Evolutionary conservation across 2,888 invertebrate species (phyloP), one percentile per base, ranked within the genome.

Genomic region (Lasioglossum figueresi): DNA sequence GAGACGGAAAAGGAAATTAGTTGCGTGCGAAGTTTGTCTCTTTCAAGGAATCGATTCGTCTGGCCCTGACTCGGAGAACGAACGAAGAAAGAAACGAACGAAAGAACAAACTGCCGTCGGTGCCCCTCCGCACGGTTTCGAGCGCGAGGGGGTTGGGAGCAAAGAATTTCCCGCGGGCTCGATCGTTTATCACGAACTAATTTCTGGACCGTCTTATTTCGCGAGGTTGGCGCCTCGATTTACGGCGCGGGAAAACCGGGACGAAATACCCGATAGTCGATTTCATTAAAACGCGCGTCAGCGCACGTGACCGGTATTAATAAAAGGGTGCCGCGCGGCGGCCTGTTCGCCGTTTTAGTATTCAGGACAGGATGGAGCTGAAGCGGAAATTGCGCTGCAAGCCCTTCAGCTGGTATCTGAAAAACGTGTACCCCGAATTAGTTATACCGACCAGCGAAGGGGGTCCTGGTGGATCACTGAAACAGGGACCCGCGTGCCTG

Each of bases 331-430:
- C 43, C 37, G 40, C 40, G 37, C 23, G 63, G 75, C 66, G 79
- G 71, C 66, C 66, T 70, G 23, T n/a, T 37, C 37, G 12, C 48
- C 59, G 79, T 88, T 89, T 89, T 77, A 89, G 89, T 83, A 89
- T 99, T 94, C 97, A 97, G 79, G 98, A 98, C 93, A 97, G 99
- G 70, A 94, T 98, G 89, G 96, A 96, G 48, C 95, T 99, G 82
- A 97, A 98, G 83, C 96, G 97, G 89, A 96, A 96, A 92, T 96
- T 99, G 19, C 97, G 98, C 84, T 99, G 99, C 95, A 99, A 99
- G 95, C 97, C 99, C 1, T 99, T 99, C 96, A 97, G 97, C 92
- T 99, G 99, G 99, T 99, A 98, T 95, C 95, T 99, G 93, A 97
- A 98, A 91, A 97, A 99, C 93, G 98, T 99, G 79, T 99, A 99